Evolutionary conservation across 2,888 invertebrate genomes (phyloP).

Genomic region (Chironomus tentans): DNA sequence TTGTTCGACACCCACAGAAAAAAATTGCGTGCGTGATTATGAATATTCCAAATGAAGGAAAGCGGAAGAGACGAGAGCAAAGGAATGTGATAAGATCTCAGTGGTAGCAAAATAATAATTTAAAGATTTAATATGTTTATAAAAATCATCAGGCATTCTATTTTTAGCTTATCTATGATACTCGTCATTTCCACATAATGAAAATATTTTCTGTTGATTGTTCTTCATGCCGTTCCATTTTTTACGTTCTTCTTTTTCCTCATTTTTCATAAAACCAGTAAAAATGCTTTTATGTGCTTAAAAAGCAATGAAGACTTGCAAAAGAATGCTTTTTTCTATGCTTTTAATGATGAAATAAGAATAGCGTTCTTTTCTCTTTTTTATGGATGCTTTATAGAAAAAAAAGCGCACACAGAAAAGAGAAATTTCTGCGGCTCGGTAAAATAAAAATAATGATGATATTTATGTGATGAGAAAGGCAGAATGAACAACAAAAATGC

Average conservation of each 20-base stretch:
- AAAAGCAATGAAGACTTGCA: neutral
- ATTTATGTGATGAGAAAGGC: neutral
- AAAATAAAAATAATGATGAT: neutral
- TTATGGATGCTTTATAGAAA: neutral
- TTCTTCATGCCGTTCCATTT: neutral
- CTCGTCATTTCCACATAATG: constrained; percentile 1
- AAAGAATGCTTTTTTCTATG: neutral
- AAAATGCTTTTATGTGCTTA: neutral
- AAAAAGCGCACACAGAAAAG: too few species aligned
- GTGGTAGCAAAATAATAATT: too few species aligned
- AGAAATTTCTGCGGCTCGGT: neutral
- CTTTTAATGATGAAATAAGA: neutral
- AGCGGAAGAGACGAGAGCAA: neutral
- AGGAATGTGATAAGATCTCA: neutral
- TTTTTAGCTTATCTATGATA: neutral
- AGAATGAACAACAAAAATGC: neutral
- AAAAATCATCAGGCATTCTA: neutral
- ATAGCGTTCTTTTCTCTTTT: neutral
- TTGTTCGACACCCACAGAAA: neutral
- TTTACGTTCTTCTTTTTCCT: neutral
- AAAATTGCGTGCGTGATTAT: neutral
- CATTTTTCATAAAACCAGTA: neutral
- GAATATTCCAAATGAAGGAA: neutral
- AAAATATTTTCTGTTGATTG: constrained; percentile 5
- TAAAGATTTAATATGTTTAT: too few species aligned